Percentiles rank a stretch among this genome's conserved stretches.
phyloP scores from a whole-genome alignment of 2,113 vertebrate genomes.

The Ammodytes marinus region DNA sequence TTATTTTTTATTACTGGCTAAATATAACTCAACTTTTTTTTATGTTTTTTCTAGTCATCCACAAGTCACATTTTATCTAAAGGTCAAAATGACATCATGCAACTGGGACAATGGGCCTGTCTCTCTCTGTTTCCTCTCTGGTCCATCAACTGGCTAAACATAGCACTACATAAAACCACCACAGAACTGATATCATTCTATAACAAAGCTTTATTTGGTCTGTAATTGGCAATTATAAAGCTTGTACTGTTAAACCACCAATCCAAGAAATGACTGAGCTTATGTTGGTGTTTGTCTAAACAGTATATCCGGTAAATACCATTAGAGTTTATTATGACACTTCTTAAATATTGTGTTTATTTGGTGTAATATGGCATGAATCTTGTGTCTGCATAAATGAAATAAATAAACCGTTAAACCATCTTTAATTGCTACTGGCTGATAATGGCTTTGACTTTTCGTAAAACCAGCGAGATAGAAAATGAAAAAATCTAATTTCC shows the following conservation, averaged over 20 bases:
- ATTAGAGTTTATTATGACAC: neutral
- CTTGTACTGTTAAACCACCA: neutral
- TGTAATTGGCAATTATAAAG: conserved; percentile 20
- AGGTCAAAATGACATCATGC: conserved; percentile 29
- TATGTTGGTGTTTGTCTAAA: neutral
- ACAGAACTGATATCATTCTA: conserved; percentile 23
- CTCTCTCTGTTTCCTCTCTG: conserved; percentile 32
- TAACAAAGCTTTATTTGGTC: conserved; percentile 23
- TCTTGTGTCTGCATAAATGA: too few relatives aligned
- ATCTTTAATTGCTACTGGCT: neutral
- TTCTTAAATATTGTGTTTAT: too few relatives aligned
- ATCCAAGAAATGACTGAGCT: neutral
- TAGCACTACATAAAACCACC: conserved; percentile 20
- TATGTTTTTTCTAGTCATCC: neutral
- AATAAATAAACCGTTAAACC: neutral
- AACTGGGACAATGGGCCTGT: neutral
- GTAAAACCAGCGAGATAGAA: neutral
- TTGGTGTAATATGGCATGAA: too few relatives aligned
- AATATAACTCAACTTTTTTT: neutral
- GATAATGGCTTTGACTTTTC: neutral
- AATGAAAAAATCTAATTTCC: neutral
- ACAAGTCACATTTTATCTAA: conserved; percentile 3
- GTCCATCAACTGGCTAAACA: conserved; percentile 24
- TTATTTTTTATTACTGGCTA: neutral
- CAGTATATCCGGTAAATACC: neutral